Evolutionary conservation across 2,797 vertebrate species (phyloP).

Genomic region (Sebastes goodei): DNA sequence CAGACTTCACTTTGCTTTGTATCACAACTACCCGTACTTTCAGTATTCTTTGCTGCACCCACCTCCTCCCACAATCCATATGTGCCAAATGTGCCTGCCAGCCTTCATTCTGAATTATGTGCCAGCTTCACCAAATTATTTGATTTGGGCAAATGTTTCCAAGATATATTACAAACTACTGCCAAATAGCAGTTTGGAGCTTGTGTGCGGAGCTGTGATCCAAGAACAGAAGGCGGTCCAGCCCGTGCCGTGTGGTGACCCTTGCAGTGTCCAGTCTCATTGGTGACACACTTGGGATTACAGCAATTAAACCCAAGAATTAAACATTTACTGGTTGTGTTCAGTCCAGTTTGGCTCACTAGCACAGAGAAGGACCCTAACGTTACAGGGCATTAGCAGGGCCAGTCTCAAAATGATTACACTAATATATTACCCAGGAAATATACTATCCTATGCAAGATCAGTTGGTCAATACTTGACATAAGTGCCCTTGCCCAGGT

Average conservation of each 20-base stretch:
- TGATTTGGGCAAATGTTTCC: neutral
- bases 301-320: neutral
- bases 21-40: neutral
- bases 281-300: neutral
- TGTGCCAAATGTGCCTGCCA: neutral
- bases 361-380: neutral
- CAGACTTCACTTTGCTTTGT: neutral
- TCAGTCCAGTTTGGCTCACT: neutral
- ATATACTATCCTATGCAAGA: neutral
- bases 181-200: conserved; percentile 18
- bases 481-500: neutral
- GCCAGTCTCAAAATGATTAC: conserved; percentile 12
- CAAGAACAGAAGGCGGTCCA: conserved; percentile 5
- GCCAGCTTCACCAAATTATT: neutral
- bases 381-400: conserved; percentile 15
- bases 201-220: neutral
- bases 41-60: neutral
- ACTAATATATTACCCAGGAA: conserved; percentile 14
- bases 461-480: conserved; percentile 19
- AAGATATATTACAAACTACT: neutral
- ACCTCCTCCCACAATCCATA: neutral
- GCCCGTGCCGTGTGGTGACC: neutral
- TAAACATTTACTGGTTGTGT: neutral
- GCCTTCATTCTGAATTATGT: neutral
- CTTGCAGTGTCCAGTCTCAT: neutral